Evolutionary conservation across 2,888 invertebrate species (phyloP).

Genomic region (Noctua comes): DNA sequence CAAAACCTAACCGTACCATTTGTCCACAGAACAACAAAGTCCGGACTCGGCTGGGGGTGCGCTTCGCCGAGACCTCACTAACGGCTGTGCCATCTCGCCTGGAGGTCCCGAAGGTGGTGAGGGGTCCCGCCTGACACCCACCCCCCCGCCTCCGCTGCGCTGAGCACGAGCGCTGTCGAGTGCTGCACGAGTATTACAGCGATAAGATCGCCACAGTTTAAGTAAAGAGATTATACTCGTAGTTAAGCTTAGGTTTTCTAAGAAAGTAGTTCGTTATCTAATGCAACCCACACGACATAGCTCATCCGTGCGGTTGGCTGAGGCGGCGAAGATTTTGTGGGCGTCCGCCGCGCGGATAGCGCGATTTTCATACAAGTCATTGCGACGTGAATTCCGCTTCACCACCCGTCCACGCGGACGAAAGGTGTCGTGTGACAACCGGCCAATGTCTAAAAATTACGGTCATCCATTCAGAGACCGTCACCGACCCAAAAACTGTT

Average conservation of each 20-base stretch:
- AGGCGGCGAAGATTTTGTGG: no score
- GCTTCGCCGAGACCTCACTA: slow-evolving; percentile 85
- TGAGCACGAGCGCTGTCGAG: slow-evolving; percentile 82
- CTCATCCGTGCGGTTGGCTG: no score
- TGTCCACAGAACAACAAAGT: slow-evolving; percentile 62
- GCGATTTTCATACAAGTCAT: neutral
- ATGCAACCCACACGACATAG: no score
- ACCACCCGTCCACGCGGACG: neutral
- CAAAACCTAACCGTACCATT: neutral
- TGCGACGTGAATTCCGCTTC: neutral
- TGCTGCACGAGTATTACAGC: slow-evolving; percentile 77
- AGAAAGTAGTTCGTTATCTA: neutral
- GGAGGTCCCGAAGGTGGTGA: slow-evolving; percentile 68
- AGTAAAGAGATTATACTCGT: neutral
- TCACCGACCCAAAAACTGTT: no score
- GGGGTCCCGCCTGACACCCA: slow-evolving; percentile 85
- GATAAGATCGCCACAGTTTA: slow-evolving; percentile 61
- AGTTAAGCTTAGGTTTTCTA: neutral
- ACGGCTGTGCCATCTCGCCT: slow-evolving; percentile 73
- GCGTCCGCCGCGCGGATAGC: no score
- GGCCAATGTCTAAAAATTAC: no score
- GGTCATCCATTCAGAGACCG: no score
- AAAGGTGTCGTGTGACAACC: neutral
- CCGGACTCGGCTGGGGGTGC: slow-evolving; percentile 79
- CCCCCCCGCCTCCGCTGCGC: slow-evolving; percentile 84